Base-by-base conservation (phyloP, 2,888 invertebrate genomes). In the Drosophila maculinotata region DNA sequence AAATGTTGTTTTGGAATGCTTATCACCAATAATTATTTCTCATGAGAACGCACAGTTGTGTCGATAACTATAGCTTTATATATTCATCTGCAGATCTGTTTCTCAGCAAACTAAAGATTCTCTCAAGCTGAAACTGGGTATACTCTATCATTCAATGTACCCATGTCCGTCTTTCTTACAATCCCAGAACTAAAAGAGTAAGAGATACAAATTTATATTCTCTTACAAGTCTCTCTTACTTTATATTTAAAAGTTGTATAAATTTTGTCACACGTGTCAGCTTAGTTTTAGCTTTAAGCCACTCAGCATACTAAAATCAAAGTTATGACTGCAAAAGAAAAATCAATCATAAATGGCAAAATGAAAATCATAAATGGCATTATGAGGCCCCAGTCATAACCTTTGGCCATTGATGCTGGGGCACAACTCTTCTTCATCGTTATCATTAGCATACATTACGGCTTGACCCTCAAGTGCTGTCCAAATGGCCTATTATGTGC, bases 391-490 rank as follows among this genome's bases (percentile, higher is more conserved):
- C 20, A 39, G 49, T 48, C 39, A 14, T 52, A 64, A 53, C 68
- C 63, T 72, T 59, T 59, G 42, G 33, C 44, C 72, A 72, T 72
- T 45, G 57, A 67, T 67, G 53, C 53, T 36, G 35, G 47, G 35
- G 38, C 64, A 51, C 41, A 52, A 63, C 80, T 68, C 67, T 79
- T 66, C 69, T 79, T 66, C 69, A 81, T 69, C 79, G 71, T 76
- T 63, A 81, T 79, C 79, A 81, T 82, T 82, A 82, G 83, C 81
- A 82, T 81, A 82, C 73, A 82, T 81, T 81, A 79, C 54, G 59
- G 64, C 64, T 63, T 79, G 81, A 81, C 77, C 81, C 79, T 76
- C 68, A 79, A 82, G 81, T 82, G 69, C 83, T 77, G 70, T 65
- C 68, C 67, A 76, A 79, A 81, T 81, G 70, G 81, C 77, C 81